Percentiles rank a stretch among this genome's conserved stretches.
Conservation (phyloP, 1,140 invertebrate species). For the Frieseomelitta varia region DNA sequence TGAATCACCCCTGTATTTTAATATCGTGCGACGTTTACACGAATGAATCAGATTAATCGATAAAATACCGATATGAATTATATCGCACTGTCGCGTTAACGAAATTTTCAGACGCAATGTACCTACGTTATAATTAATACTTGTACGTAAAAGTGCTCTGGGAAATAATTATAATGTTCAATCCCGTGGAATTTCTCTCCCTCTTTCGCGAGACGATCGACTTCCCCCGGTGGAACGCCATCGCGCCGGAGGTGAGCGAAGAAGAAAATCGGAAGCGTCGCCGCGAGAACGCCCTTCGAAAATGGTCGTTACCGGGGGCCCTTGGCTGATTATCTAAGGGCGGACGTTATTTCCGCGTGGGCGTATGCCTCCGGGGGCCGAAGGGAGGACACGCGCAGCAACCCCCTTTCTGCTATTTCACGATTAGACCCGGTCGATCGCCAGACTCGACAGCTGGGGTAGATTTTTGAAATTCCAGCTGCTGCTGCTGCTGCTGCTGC, state of each 20-base stretch:
- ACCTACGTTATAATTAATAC: no score
- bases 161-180: no score
- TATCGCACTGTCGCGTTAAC: no score
- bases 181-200: background rate
- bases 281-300: constrained; percentile 48
- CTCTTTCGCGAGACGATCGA: background rate
- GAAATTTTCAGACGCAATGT: no score
- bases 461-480: constrained; percentile 66
- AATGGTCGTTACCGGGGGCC: constrained; percentile 65
- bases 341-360: constrained; percentile 80
- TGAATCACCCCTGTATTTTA: no score
- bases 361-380: constrained; percentile 70
- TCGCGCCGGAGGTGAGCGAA: constrained; percentile 32
- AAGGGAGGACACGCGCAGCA: constrained; percentile 17
- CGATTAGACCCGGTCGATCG: constrained; percentile 62
- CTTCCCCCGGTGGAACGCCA: constrained; percentile 27
- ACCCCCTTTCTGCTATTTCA: constrained; percentile 49
- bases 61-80: no score
- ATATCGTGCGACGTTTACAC: no score
- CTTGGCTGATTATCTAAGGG: constrained; percentile 73
- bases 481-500: constrained; percentile 2
- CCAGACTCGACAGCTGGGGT: constrained; percentile 65
- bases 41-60: no score
- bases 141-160: no score
- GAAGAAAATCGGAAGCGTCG: constrained; percentile 59